Percentiles rank a stretch among this genome's conserved stretches.
phyloP scores from a whole-genome alignment of 2,888 invertebrate genomes.

The Cataglyphis altisquamis region DNA sequence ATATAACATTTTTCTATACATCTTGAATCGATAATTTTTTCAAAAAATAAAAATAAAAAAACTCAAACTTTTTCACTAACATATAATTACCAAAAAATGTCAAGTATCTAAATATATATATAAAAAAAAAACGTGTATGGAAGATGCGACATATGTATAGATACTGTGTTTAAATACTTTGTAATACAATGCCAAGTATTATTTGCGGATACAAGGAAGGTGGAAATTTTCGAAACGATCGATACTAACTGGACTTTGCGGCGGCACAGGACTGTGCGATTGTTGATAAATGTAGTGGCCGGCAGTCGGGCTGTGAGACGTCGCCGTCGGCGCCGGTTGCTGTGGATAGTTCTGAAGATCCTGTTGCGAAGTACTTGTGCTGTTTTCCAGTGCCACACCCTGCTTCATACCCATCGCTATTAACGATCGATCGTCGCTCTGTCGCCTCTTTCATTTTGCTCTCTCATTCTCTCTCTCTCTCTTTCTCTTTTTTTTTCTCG shows the following conservation, averaged over 20 bases:
- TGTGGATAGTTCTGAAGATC: constrained; percentile 87
- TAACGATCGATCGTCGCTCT: constrained; percentile 72
- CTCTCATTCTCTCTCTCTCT: constrained; percentile 24
- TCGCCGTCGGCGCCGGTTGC: constrained; percentile 83
- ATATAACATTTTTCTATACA: neutral
- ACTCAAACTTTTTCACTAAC: neutral
- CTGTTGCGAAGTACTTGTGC: constrained; percentile 88
- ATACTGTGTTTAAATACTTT: neutral
- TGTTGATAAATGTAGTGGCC: constrained; percentile 84
- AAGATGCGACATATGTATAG: neutral
- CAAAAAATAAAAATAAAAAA: neutral
- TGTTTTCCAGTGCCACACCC: constrained; percentile 89
- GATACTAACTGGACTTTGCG: constrained; percentile 84
- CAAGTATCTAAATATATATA: neutral
- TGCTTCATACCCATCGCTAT: constrained; percentile 82
- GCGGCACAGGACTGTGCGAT: constrained; percentile 84
- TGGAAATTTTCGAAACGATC: constrained; percentile 12
- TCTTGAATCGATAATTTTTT: neutral
- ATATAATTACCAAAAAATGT: neutral
- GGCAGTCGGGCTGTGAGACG: constrained; percentile 80
- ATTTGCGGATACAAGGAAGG: neutral
- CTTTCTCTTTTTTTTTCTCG: constrained; percentile 25
- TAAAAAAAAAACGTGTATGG: neutral
- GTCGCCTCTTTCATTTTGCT: constrained; percentile 41
- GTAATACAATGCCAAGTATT: neutral